Conservation (phyloP, 2,113 vertebrate genomes). For the Chaetodon trifascialis region DNA sequence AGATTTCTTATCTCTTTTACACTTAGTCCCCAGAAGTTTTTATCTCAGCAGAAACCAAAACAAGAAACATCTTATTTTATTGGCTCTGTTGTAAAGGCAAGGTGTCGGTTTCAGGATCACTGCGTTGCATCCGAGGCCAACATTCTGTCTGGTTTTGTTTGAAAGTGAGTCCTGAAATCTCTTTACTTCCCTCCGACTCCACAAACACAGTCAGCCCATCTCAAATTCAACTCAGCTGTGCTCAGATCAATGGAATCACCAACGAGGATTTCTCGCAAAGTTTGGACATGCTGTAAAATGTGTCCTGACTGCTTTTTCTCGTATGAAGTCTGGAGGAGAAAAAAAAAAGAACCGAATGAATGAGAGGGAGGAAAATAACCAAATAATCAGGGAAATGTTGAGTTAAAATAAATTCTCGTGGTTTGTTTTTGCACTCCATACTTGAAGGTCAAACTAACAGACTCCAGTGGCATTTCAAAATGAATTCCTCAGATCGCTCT, state of each 20-base stretch:
- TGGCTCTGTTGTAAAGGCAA: conserved; percentile 36
- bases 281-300: conserved; percentile 55
- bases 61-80: conserved; percentile 49
- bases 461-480: conserved; percentile 42
- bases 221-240: conserved; percentile 62
- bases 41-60: conserved; percentile 52
- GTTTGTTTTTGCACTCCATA: conserved; percentile 36
- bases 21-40: conserved; percentile 39
- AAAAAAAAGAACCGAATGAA: conserved; percentile 2
- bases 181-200: conserved; percentile 45
- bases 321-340: conserved; percentile 25
- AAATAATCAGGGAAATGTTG: conserved; percentile 52
- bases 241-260: conserved; percentile 66
- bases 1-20: conserved; percentile 45
- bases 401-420: conserved; percentile 48
- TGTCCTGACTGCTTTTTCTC: conserved; percentile 26
- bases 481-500: conserved; percentile 24
- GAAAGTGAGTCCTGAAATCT: conserved; percentile 57
- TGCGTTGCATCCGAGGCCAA: conserved; percentile 43
- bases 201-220: conserved; percentile 53
- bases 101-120: conserved; percentile 48
- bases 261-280: conserved; percentile 64
- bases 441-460: conserved; percentile 54
- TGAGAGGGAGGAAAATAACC: conserved; percentile 3
- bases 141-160: conserved; percentile 61